Evolutionary conservation across 2,113 vertebrate genomes (phyloP).

Genomic region (Myodes glareolus): DNA sequence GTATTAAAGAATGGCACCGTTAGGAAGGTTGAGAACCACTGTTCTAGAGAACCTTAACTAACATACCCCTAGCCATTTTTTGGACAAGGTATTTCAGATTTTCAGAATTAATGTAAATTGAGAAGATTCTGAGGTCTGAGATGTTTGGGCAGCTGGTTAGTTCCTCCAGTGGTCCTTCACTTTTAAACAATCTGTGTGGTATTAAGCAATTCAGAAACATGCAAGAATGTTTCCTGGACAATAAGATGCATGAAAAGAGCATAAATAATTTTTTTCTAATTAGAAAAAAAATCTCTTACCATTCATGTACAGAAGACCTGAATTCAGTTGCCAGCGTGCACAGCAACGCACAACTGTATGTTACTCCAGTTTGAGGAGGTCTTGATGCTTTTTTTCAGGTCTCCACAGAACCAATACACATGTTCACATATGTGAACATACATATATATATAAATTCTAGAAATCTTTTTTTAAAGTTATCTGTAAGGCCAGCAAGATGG

Average conservation of each 20-base stretch:
- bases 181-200: constrained; percentile 21
- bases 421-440: not conserved
- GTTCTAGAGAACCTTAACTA: not conserved
- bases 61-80: not conserved
- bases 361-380: not conserved
- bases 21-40: not conserved
- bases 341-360: not conserved
- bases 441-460: not conserved
- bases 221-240: constrained; percentile 23
- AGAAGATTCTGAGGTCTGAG: not conserved
- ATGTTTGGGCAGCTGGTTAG: not conserved
- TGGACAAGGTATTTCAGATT: constrained; percentile 42
- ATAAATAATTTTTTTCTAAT: constrained; percentile 87
- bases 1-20: not conserved
- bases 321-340: not conserved
- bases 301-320: not conserved
- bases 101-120: constrained; percentile 23
- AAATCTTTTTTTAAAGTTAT: not conserved
- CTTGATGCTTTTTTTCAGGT: not conserved
- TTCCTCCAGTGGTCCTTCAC: constrained; percentile 35
- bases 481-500: not conserved
- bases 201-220: not conserved
- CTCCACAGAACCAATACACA: not conserved
- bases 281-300: constrained; percentile 39
- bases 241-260: constrained; percentile 73